A percentile compares a stretch with the other conserved stretches of the same genome.
phyloP scores from a whole-genome alignment of 2,888 invertebrate species.

The Drosophila conformis region DNA sequence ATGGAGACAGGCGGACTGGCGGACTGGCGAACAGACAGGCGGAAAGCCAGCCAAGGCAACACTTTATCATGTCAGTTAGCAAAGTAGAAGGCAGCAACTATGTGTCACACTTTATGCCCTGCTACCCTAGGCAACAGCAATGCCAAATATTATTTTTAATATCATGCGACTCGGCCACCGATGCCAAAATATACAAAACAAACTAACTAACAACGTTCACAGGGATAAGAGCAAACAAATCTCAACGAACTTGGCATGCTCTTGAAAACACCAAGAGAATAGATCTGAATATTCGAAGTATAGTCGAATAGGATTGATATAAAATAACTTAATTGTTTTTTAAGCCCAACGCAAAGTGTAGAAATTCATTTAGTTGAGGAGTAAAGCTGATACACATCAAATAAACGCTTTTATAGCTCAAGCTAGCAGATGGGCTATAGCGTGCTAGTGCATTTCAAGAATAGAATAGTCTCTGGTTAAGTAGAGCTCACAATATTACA shows the following conservation, averaged over 20 bases:
- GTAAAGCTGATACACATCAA: not conserved
- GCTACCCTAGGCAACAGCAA: slow-evolving; percentile 14
- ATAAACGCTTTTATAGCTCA: not conserved
- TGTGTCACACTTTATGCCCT: not conserved
- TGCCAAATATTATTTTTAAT: slow-evolving; percentile 62
- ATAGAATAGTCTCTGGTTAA: slow-evolving; percentile 20
- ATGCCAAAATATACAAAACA: slow-evolving; percentile 14
- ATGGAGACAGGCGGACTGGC: slow-evolving; percentile 48
- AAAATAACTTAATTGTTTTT: not conserved
- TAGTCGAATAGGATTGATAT: not conserved
- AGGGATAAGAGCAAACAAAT: slow-evolving; percentile 5
- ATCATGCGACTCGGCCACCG: slow-evolving; percentile 45
- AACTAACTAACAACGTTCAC: slow-evolving; percentile 9
- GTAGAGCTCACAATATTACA: slow-evolving; percentile 18
- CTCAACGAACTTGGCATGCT: slow-evolving; percentile 24
- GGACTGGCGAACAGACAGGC: slow-evolving; percentile 8
- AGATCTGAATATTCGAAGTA: not conserved
- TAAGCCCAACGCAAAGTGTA: not conserved
- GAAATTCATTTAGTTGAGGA: not conserved
- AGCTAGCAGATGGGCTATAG: not conserved
- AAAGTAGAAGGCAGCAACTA: slow-evolving; percentile 55
- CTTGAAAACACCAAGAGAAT: not conserved
- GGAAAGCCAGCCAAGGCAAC: slow-evolving; percentile 69
- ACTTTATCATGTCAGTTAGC: slow-evolving; percentile 77
- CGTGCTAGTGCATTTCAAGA: slow-evolving; percentile 3